Conservation (phyloP, 2,888 invertebrate species). For the Kuschelorhynchus macadamiae region DNA sequence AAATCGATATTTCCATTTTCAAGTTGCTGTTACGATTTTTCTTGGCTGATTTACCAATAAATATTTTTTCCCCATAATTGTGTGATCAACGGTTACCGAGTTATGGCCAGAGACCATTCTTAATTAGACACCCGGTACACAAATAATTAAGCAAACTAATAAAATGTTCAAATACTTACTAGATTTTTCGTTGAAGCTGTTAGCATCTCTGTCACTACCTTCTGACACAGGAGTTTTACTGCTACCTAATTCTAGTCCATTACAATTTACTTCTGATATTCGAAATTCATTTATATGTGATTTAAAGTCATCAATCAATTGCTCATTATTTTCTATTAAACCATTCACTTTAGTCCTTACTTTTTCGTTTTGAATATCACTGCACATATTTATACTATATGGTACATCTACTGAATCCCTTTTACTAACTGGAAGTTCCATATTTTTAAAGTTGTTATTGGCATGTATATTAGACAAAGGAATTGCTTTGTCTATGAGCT, state of each 20-base stretch:
- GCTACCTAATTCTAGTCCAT: constrained; percentile 25
- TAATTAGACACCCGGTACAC: too few relatives aligned
- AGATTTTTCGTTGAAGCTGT: constrained; percentile 25
- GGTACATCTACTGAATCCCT: constrained; percentile 3
- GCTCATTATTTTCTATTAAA: constrained; percentile 38
- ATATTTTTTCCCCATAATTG: too few relatives aligned
- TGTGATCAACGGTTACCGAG: too few relatives aligned
- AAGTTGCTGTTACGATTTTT: too few relatives aligned
- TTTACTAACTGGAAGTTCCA: constrained; percentile 40
- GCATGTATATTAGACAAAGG: constrained; percentile 44
- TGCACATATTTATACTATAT: constrained; percentile 1
- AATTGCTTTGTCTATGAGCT: constrained; percentile 63
- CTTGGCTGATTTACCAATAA: too few relatives aligned
- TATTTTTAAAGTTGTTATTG: constrained; percentile 57
- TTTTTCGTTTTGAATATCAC: constrained; percentile 15
- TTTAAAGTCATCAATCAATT: constrained; percentile 55
- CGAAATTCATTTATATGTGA: constrained; percentile 57
- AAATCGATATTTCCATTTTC: too few relatives aligned
- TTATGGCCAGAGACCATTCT: too few relatives aligned
- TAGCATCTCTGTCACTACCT: constrained; percentile 29
- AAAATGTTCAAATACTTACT: too few relatives aligned
- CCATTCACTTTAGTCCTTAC: constrained; percentile 16
- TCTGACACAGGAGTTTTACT: constrained; percentile 35
- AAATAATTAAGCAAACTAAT: too few relatives aligned
- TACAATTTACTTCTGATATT: constrained; percentile 35